These are phyloP conservation scores for Drosophila recens DNA, from an alignment of 2,888 invertebrate species.

Conservation along the genomic window DNA sequence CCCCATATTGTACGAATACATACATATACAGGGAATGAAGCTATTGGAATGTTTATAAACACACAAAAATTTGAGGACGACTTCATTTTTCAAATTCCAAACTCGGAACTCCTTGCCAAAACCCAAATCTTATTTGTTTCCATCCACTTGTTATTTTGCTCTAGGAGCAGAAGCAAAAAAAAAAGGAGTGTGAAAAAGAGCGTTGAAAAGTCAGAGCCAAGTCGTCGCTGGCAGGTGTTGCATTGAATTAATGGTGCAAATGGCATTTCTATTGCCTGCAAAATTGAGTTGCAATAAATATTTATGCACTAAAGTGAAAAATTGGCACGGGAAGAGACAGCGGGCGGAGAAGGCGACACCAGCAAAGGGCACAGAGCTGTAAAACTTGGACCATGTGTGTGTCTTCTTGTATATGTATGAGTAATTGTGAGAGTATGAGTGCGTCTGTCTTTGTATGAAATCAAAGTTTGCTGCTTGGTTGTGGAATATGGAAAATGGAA, in stretches of 20 bases:
- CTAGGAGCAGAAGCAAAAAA: neutral
- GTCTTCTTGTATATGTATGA: neutral
- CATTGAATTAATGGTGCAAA: conserved; percentile 81
- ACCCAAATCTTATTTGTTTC: conserved; percentile 11
- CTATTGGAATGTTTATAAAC: conserved; percentile 73
- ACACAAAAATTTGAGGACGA: conserved; percentile 70
- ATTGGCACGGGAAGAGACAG: conserved; percentile 74
- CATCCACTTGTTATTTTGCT: conserved; percentile 9
- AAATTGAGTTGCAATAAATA: conserved; percentile 80
- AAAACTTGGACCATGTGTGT: conserved; percentile 18
- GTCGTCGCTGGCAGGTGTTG: conserved; percentile 79
- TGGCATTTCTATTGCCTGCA: conserved; percentile 80
- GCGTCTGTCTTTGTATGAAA: conserved; percentile 35
- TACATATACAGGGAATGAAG: conserved; percentile 44
- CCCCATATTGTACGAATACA: conserved; percentile 14
- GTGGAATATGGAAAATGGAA: conserved; percentile 65
- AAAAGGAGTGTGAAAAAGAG: neutral
- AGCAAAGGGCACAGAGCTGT: conserved; percentile 21
- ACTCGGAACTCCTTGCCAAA: conserved; percentile 7
- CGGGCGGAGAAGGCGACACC: conserved; percentile 28
- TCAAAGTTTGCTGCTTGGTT: conserved; percentile 51
- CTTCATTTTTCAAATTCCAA: conserved; percentile 75
- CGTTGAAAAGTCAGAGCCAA: conserved; percentile 60
- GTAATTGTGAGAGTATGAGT: neutral
- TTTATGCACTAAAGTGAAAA: conserved; percentile 80